Evolutionary conservation across 2,888 invertebrate genomes (phyloP).

Genomic region (Scaptomyza cyrtandrae): DNA sequence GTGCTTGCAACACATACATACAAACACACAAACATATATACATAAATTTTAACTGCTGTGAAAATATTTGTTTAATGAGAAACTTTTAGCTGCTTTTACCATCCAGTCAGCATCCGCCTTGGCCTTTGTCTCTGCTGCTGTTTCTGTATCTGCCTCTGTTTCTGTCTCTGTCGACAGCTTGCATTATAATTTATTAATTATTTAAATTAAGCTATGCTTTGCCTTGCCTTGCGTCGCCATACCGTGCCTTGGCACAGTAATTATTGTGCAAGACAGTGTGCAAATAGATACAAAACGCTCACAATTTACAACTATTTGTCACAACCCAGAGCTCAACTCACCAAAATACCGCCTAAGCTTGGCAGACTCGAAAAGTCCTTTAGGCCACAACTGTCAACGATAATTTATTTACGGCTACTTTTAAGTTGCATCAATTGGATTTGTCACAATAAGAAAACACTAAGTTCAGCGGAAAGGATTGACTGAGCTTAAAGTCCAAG

Average conservation of each 20-base stretch:
- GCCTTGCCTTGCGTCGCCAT: background rate
- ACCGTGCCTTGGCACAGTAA: constrained; percentile 40
- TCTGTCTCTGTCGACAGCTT: constrained; percentile 16
- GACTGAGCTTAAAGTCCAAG: background rate
- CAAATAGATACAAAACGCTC: constrained; percentile 27
- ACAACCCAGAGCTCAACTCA: constrained; percentile 19
- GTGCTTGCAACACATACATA: constrained; percentile 40
- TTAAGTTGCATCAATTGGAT: constrained; percentile 10
- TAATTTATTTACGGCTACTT: constrained; percentile 32
- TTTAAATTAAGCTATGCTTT: constrained; percentile 63
- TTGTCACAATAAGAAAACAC: background rate
- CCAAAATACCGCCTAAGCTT: constrained; percentile 2
- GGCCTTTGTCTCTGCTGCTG: constrained; percentile 1
- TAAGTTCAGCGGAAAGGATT: background rate
- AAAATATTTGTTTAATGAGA: constrained; percentile 81
- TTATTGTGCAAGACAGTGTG: constrained; percentile 45
- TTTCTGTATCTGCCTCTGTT: background rate
- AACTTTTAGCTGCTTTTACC: constrained; percentile 72
- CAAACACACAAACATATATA: background rate
- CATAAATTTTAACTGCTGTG: constrained; percentile 79
- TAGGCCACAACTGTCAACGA: constrained; percentile 21
- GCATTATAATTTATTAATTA: constrained; percentile 77
- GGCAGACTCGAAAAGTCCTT: constrained; percentile 18
- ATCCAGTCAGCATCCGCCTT: constrained; percentile 25
- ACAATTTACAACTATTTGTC: constrained; percentile 34